Evolutionary conservation across 2,888 invertebrate species (phyloP).

Genomic region (Cynaeus angustus): DNA sequence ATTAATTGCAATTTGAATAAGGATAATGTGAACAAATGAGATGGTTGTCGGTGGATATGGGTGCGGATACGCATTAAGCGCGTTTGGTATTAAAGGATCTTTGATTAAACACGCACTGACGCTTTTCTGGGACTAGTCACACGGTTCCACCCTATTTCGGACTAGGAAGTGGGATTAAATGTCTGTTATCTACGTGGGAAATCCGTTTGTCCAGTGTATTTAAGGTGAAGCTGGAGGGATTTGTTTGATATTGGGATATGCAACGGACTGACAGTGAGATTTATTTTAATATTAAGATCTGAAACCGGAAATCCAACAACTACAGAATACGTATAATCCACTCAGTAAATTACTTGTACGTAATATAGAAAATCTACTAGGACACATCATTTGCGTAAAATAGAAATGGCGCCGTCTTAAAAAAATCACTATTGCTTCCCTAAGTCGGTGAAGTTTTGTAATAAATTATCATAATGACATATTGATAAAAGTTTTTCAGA

Average conservation of each 20-base stretch:
- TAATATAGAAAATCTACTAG: no score
- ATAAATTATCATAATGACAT: conserved; percentile 23
- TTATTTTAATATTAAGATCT: background rate
- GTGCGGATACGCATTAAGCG: conserved; percentile 40
- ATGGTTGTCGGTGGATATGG: conserved; percentile 35
- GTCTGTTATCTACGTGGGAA: conserved; percentile 35
- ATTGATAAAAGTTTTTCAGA: conserved; percentile 21
- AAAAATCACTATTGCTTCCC: background rate
- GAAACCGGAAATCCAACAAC: background rate
- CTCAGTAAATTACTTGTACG: no score
- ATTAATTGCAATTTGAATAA: conserved; percentile 41
- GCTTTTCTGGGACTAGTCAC: conserved; percentile 38
- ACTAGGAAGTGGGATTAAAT: conserved; percentile 44
- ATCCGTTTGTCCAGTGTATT: conserved; percentile 26
- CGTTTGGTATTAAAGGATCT: conserved; percentile 45
- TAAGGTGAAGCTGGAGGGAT: conserved; percentile 34
- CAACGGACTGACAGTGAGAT: conserved; percentile 16
- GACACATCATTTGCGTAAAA: background rate
- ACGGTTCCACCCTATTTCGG: conserved; percentile 43
- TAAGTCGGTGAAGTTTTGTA: conserved; percentile 9
- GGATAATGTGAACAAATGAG: conserved; percentile 46
- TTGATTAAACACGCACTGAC: conserved; percentile 47
- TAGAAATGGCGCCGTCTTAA: conserved; percentile 5
- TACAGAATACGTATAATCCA: background rate
- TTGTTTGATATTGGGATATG: conserved; percentile 13